These are phyloP conservation scores for Nicator chloris DNA, from an alignment of 2,113 vertebrate genomes.

Conservation along the genomic window DNA sequence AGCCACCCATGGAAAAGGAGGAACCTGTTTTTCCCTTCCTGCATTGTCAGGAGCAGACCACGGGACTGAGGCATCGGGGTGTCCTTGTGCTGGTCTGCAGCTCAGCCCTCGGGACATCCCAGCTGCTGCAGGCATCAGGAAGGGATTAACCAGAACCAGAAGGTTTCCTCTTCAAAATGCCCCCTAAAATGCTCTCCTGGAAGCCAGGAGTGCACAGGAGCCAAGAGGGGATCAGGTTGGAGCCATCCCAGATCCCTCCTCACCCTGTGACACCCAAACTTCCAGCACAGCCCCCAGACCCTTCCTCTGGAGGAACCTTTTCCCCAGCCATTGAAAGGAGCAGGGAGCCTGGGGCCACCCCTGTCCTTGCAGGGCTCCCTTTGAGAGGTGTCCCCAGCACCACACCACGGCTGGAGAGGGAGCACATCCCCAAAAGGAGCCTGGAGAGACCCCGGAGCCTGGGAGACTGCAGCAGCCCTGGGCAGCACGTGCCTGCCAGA, in stretches of 20 bases:
- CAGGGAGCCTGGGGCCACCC: not conserved
- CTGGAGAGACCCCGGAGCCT: not conserved
- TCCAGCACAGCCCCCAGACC: not conserved
- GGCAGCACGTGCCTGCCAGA: constrained; percentile 44
- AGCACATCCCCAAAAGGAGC: not conserved
- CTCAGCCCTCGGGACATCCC: not conserved
- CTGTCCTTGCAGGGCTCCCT: not conserved
- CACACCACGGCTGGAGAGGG: not conserved
- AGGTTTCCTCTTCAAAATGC: not conserved
- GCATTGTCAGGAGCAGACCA: not conserved
- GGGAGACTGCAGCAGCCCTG: not conserved
- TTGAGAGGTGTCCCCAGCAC: not conserved
- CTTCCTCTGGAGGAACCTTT: not conserved
- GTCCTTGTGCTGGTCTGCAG: not conserved
- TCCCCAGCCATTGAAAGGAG: not conserved
- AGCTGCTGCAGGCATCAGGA: not conserved
- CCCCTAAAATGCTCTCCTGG: not conserved
- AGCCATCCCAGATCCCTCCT: not conserved
- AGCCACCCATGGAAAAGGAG: not conserved
- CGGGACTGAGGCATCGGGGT: not conserved
- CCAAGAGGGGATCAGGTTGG: not conserved
- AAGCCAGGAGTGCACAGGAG: not conserved
- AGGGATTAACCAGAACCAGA: not conserved
- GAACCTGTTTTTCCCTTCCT: not conserved
- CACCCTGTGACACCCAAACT: not conserved